Percentiles rank a stretch among this genome's conserved stretches.
These are phyloP conservation scores for Cetonia aurata DNA, from an alignment of 2,888 invertebrate genomes.

Conservation along the genomic window DNA sequence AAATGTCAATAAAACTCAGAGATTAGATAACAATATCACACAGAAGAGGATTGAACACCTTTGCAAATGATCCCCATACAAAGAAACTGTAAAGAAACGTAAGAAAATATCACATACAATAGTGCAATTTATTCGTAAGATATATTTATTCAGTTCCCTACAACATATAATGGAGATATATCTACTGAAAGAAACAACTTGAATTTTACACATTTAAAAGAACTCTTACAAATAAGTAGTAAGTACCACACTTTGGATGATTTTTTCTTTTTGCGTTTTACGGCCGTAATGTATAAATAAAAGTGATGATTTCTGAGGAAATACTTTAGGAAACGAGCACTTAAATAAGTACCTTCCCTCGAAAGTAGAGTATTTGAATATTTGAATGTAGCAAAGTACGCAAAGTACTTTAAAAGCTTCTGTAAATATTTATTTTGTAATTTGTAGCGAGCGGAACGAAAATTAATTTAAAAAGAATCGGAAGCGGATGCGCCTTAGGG, in stretches of 20 bases:
- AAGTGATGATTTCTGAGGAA: too few species aligned
- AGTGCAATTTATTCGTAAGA: constrained; percentile 1
- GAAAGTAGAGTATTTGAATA: too few species aligned
- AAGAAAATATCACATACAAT: constrained; percentile 19
- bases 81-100: constrained; percentile 16
- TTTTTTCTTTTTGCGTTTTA: constrained; percentile 8
- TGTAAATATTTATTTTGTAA: too few species aligned
- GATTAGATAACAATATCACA: neutral
- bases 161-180: constrained; percentile 11
- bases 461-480: too few species aligned
- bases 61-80: neutral
- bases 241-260: constrained; percentile 13
- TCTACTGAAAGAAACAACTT: constrained; percentile 5
- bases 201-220: constrained; percentile 16
- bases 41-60: constrained; percentile 14
- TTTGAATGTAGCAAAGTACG: too few species aligned
- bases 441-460: too few species aligned
- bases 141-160: neutral
- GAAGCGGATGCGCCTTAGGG: too few species aligned
- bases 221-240: neutral
- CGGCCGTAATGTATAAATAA: neutral
- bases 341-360: too few species aligned
- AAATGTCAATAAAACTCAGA: neutral
- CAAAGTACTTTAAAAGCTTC: too few species aligned
- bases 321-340: too few species aligned